Evolutionary conservation across 2,797 vertebrate genomes (phyloP), one percentile per base, ranked within the genome.

Genomic region (Tamandua tetradactyla): DNA sequence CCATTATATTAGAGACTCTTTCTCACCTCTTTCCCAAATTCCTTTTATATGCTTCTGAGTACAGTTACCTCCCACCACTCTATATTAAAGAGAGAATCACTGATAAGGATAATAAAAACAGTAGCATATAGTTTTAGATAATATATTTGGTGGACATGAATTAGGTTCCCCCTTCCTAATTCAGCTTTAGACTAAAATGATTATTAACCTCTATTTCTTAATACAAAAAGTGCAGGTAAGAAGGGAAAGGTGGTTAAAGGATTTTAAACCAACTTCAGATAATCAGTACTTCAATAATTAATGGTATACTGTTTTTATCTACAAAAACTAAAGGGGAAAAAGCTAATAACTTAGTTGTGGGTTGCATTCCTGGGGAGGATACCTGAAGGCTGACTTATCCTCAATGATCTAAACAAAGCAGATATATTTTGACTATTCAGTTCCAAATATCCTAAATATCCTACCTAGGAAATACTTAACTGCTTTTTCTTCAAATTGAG

Each of bases 391-490:
- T 89, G 66, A 69, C 55, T 93, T 96, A 93, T 30, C 57, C 61
- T 93, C 9, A 0, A 86, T 47, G 22, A 10, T 37, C 44, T 79
- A 93, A 92, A 94, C 76, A 96, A 44, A 92, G 85, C 32, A 87
- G 30, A 78, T n/a, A 11, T 47, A 61, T 87, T 76, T 89, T 88
- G 22, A 90, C 74, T 94, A 80, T 64, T 94, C 74, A 66, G 23
- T 84, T 83, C 32, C 25, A 94, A 88, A 92, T 80, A 95, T 86
- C 90, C 96, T 97, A 96, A 89, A 94, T 66, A 97, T 76, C 79
- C 97, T 97, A 95, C 68, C 95, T 94, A 96, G 95, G 72, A 96
- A 89, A 97, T 97, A 97, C 97, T 97, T 97, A 97, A 97, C 97
- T 97, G 97, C 92, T 97, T 97, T 96, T 96, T 96, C 97, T 97